A percentile compares a stretch with the other conserved stretches of the same genome.
Evolutionary conservation across 2,888 invertebrate species (phyloP).

Genomic region (Drosophila nr. fundita): DNA sequence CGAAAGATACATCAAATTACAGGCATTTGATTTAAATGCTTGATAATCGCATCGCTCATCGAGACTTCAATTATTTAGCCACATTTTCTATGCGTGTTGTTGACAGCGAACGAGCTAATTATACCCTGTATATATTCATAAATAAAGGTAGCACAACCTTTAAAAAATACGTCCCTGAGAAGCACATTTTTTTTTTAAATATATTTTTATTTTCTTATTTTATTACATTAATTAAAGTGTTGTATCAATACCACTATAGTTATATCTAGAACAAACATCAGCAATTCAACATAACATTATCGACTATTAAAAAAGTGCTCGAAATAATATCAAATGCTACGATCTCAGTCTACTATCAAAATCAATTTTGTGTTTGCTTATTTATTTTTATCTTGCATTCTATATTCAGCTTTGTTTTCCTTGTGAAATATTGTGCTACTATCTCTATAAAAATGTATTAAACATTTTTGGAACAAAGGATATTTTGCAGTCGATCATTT

Average conservation of each 20-base stretch:
- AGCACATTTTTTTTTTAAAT: neutral
- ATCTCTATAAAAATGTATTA: neutral
- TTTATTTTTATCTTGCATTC: neutral
- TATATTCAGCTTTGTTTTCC: neutral
- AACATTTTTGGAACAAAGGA: neutral
- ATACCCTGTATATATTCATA: conserved; percentile 29
- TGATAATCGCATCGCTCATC: conserved; percentile 49
- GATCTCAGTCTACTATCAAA: neutral
- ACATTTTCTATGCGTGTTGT: conserved; percentile 60
- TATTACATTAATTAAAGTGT: no score
- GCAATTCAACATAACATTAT: neutral
- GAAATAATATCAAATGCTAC: neutral
- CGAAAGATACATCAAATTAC: conserved; percentile 56
- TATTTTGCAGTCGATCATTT: neutral
- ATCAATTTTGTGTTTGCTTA: neutral
- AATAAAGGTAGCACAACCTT: neutral
- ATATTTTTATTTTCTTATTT: neutral
- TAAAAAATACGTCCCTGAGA: neutral
- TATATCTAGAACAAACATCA: neutral
- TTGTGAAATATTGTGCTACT: neutral
- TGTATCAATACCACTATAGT: neutral
- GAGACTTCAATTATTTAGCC: conserved; percentile 59
- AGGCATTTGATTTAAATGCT: conserved; percentile 65
- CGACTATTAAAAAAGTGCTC: neutral
- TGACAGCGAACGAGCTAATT: conserved; percentile 40